A percentile compares a stretch with the other conserved stretches of the same genome.
Evolutionary conservation across 92 coral and sea anemone species (phyloP).

Genomic region (Galaxea fascicularis): DNA sequence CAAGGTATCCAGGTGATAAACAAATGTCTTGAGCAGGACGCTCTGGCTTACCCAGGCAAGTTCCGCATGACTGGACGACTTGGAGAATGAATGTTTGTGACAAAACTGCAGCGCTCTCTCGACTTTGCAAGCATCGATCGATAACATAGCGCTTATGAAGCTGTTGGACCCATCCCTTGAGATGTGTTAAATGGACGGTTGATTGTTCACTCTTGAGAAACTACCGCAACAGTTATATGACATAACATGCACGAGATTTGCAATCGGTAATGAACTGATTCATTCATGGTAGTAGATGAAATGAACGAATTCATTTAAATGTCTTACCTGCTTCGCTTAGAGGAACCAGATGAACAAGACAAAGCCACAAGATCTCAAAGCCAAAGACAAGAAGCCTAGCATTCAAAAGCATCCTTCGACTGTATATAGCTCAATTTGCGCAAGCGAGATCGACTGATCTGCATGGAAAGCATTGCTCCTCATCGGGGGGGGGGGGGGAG

Average conservation of each 20-base stretch:
- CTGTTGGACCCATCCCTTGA: neutral
- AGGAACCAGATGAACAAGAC: neutral
- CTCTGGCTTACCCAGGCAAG: neutral
- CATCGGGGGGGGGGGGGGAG: too few relatives aligned
- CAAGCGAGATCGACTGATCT: neutral
- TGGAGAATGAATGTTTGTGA: neutral
- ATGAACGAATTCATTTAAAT: too few relatives aligned
- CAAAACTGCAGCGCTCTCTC: neutral
- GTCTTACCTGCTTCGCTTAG: conserved; percentile 10
- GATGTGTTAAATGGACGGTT: neutral
- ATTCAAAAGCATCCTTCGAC: neutral
- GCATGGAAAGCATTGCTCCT: neutral
- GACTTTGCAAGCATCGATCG: neutral
- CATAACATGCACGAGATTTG: neutral
- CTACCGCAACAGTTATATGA: neutral
- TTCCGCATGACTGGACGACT: neutral
- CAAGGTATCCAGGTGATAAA: neutral
- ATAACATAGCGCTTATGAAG: neutral
- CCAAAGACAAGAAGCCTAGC: neutral
- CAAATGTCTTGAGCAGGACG: neutral
- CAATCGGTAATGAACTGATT: neutral
- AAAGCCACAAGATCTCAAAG: neutral
- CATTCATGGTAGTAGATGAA: neutral
- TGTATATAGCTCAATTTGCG: neutral
- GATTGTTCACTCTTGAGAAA: neutral